Evolutionary conservation across 2,797 vertebrate genomes (phyloP).

Genomic region (Fistularia tabacaria): DNA sequence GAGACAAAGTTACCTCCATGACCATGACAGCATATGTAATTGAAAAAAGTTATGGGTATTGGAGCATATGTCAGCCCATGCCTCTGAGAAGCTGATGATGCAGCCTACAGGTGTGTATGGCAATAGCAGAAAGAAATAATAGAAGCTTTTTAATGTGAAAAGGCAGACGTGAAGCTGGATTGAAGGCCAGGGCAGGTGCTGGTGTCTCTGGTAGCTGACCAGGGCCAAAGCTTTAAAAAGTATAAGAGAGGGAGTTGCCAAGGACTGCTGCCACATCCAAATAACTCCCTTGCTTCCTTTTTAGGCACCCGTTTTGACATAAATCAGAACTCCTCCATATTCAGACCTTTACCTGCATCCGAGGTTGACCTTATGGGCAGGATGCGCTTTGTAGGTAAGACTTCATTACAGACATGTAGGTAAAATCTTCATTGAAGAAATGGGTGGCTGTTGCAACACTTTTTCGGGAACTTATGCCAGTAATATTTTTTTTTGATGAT

Average conservation of each 20-base stretch:
- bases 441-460: no score
- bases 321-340: slow-evolving; percentile 82
- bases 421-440: no score
- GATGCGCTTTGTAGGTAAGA: slow-evolving; percentile 85
- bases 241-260: slow-evolving; percentile 49
- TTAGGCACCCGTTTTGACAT: slow-evolving; percentile 68
- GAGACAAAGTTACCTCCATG: no score
- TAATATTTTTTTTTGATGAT: background rate
- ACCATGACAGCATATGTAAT: no score
- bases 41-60: no score
- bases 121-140: slow-evolving; percentile 1
- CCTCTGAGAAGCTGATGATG: background rate
- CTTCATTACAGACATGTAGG: background rate
- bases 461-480: no score
- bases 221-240: slow-evolving; percentile 46
- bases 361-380: slow-evolving; percentile 88
- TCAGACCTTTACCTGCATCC: slow-evolving; percentile 85
- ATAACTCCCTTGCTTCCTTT: slow-evolving; percentile 34
- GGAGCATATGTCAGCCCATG: no score
- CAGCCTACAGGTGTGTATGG: slow-evolving; percentile 12
- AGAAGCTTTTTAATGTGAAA: slow-evolving; percentile 7
- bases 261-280: slow-evolving; percentile 35
- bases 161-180: slow-evolving; percentile 2
- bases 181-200: slow-evolving; percentile 43
- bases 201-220: slow-evolving; percentile 24